Evolutionary conservation across 1,140 invertebrate species (phyloP).

Genomic region (Chrysomallon squamiferum): DNA sequence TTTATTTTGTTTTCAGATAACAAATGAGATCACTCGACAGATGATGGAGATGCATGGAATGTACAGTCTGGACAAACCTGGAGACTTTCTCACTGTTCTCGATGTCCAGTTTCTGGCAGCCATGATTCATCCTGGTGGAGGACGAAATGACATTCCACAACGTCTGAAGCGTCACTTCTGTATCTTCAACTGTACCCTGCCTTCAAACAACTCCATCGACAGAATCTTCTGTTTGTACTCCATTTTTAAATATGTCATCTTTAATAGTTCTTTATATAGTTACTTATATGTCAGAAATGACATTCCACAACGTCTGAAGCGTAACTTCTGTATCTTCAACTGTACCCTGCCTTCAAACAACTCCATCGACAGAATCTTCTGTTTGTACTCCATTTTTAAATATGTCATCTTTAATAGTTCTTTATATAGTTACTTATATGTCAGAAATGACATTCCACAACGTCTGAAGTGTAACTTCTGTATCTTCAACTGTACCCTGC

Average conservation of each 20-base stretch:
- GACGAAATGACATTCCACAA: constrained; percentile 94
- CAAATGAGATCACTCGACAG: constrained; percentile 95
- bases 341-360: constrained; percentile 86
- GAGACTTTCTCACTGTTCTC: constrained; percentile 89
- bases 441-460: constrained; percentile 95
- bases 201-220: constrained; percentile 84
- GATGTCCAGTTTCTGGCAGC: constrained; percentile 84
- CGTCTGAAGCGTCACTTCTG: constrained; percentile 92
- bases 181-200: constrained; percentile 93
- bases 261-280: too few species aligned
- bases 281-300: constrained; percentile 83
- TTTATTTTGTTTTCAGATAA: constrained; percentile 63
- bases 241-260: too few species aligned
- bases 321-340: constrained; percentile 95
- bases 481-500: constrained; percentile 93
- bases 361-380: constrained; percentile 89
- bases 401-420: too few species aligned
- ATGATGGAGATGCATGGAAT: constrained; percentile 97
- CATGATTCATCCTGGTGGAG: constrained; percentile 94
- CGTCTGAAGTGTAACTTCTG: constrained; percentile 92
- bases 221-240: constrained; percentile 80
- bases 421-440: too few species aligned
- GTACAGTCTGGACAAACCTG: constrained; percentile 95
- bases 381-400: too few species aligned
- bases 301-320: constrained; percentile 91